Percentiles rank a stretch among this genome's conserved stretches.
phyloP scores from a whole-genome alignment of 2,888 invertebrate species.

The Xylota segnis region DNA sequence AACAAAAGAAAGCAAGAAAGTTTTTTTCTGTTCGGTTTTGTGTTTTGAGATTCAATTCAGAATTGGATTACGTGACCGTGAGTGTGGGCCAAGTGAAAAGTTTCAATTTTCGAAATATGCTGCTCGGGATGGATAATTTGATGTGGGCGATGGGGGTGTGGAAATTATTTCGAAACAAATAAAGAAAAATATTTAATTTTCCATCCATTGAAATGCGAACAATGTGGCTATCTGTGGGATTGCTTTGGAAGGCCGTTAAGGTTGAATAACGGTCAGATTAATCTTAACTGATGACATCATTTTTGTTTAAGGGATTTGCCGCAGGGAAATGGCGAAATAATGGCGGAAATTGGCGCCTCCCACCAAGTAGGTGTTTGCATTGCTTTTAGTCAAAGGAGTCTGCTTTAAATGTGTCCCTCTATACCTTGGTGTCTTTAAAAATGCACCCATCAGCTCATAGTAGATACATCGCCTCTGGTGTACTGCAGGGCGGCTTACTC shows the following conservation, averaged over 20 bases:
- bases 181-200: slow-evolving; percentile 13
- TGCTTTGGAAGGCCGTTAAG: background rate
- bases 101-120: slow-evolving; percentile 47
- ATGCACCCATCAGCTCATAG: too few species aligned
- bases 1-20: slow-evolving; percentile 15
- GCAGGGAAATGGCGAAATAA: too few species aligned
- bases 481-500: too few species aligned
- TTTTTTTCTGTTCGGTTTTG: background rate
- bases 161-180: slow-evolving; percentile 19
- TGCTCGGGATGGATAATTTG: slow-evolving; percentile 10
- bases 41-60: slow-evolving; percentile 37
- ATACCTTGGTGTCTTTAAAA: too few species aligned
- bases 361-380: too few species aligned
- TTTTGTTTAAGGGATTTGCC: background rate
- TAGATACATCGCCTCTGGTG: too few species aligned
- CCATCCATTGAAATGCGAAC: background rate
- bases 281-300: background rate
- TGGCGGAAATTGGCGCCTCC: too few species aligned
- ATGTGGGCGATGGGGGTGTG: background rate
- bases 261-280: background rate
- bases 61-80: slow-evolving; percentile 58
- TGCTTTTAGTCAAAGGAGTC: too few species aligned
- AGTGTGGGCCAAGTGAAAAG: slow-evolving; percentile 27
- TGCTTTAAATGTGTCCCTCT: too few species aligned
- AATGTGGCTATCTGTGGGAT: background rate